Evolutionary conservation across 1,140 invertebrate species (phyloP).

Genomic region (Metopolophium dirhodum): DNA sequence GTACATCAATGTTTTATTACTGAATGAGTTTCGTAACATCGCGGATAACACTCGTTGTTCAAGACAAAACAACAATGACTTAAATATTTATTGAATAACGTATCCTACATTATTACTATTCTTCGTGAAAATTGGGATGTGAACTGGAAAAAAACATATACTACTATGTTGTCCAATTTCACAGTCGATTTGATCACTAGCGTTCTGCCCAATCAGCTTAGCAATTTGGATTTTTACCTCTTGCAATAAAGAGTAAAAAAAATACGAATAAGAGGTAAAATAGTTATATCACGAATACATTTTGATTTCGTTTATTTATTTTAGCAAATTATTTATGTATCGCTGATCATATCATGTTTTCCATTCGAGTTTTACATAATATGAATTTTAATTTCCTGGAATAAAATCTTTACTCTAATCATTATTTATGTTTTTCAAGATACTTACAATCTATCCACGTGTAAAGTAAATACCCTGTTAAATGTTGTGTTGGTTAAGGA

Average conservation of each 20-base stretch:
- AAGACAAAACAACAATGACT: slow-evolving; percentile 40
- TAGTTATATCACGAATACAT: background rate
- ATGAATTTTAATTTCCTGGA: background rate
- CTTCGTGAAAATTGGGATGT: slow-evolving; percentile 40
- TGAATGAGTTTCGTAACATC: background rate
- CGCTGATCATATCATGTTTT: background rate
- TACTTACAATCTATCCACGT: background rate
- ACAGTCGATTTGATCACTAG: slow-evolving; percentile 50
- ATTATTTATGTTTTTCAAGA: background rate
- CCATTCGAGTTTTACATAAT: background rate
- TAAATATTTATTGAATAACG: slow-evolving; percentile 48
- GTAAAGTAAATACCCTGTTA: no score
- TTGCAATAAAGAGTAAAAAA: background rate
- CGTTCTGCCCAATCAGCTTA: slow-evolving; percentile 42
- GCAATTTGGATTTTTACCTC: slow-evolving; percentile 44
- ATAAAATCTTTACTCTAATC: background rate
- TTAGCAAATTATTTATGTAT: background rate
- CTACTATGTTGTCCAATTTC: slow-evolving; percentile 46
- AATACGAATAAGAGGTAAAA: background rate
- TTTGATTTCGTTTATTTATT: slow-evolving; percentile 18
- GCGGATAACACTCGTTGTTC: background rate
- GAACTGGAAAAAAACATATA: slow-evolving; percentile 50
- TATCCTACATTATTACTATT: slow-evolving; percentile 8
- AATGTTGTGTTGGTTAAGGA: no score
- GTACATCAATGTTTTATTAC: background rate